phyloP scores from a whole-genome alignment of 1,140 invertebrate species.

The Wiebesia pumilae region DNA sequence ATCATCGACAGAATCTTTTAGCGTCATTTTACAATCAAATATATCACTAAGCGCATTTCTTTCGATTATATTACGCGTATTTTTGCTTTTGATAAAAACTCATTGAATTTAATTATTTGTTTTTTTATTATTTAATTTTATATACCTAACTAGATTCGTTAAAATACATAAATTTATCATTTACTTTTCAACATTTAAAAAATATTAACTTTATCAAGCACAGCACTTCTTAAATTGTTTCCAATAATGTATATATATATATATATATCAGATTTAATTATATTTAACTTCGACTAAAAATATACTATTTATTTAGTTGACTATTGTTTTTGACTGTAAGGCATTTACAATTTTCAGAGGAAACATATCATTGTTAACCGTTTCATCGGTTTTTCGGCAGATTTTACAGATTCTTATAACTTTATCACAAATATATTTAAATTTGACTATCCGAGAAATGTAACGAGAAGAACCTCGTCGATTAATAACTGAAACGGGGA shows the following conservation, averaged over 20 bases:
- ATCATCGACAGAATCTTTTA: background rate
- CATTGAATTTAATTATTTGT: background rate
- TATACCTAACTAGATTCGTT: background rate
- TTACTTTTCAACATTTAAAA: conserved; percentile 3
- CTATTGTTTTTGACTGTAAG: conserved; percentile 33
- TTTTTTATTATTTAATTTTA: background rate
- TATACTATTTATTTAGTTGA: conserved; percentile 9
- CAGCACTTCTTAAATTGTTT: background rate
- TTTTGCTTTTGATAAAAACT: background rate
- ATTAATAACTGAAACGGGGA: background rate
- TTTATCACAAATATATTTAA: background rate
- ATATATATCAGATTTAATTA: background rate
- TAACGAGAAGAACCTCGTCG: background rate
- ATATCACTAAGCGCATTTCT: background rate
- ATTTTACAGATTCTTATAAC: background rate
- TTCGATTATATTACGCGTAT: background rate
- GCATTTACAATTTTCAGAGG: conserved; percentile 25
- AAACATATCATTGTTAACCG: conserved; percentile 17
- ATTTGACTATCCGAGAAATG: background rate
- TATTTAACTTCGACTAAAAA: background rate
- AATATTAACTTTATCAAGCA: conserved; percentile 1
- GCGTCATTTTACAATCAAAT: background rate
- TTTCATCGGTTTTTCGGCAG: background rate
- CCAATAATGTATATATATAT: background rate
- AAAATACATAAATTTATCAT: background rate